A percentile compares a stretch with the other conserved stretches of the same genome.
Evolutionary conservation across 1,140 invertebrate genomes (phyloP).

Genomic region (Propsilocerus akamusi): DNA sequence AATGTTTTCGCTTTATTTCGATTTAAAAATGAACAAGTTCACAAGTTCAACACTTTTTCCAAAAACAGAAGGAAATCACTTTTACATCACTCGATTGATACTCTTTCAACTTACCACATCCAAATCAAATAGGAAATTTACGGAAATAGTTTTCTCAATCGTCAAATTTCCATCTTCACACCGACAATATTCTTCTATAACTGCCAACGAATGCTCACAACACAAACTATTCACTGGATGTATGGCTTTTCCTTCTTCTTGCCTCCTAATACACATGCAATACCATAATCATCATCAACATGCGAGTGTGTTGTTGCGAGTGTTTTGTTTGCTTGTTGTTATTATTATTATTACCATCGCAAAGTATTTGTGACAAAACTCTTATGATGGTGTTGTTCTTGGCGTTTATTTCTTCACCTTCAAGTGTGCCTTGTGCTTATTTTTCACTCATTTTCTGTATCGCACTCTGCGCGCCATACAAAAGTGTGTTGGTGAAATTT

Average conservation of each 20-base stretch:
- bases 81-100: too few species aligned
- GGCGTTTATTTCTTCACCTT: conserved; percentile 3
- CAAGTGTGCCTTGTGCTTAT: neutral
- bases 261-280: neutral
- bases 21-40: too few species aligned
- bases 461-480: neutral
- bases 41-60: too few species aligned
- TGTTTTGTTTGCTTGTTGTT: neutral
- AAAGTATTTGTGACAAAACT: neutral
- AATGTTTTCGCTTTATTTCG: too few species aligned
- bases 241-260: neutral
- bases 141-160: too few species aligned
- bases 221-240: neutral
- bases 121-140: too few species aligned
- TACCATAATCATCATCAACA: neutral
- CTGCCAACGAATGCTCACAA: neutral
- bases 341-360: too few species aligned
- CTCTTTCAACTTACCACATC: too few species aligned
- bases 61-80: too few species aligned
- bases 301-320: neutral
- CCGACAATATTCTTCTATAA: neutral
- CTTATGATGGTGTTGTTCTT: conserved; percentile 3
- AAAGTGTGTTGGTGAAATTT: too few species aligned
- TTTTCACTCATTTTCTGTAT: neutral
- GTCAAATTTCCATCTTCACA: neutral